Evolutionary conservation across 2,113 vertebrate species (phyloP), one percentile per base, ranked within the genome.

Genomic region (Limanda limanda): DNA sequence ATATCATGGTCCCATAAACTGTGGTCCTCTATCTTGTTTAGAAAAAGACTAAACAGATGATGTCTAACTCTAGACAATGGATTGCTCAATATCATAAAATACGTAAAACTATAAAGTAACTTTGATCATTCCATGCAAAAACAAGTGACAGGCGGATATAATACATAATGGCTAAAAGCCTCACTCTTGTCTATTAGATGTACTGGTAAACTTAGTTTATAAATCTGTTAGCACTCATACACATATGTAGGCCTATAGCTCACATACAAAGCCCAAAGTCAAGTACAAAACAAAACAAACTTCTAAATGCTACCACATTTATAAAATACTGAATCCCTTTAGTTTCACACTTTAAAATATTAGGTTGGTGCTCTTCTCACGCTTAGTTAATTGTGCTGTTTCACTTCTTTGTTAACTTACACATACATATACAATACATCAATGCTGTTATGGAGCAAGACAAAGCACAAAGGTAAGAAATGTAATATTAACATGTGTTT

Each of bases 331-430:
- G 45, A 78, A 73, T 73, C 24, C 55, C 61, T 71, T 83, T n/a
- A 25, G 20, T 65, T 78, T 65, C 58, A 83, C 69, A 72, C 69
- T 73, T 64, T 27, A 27, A 76, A 68, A 72, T 52, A 13, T 1
- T 47, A 65, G 1, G 37, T 79, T 71, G 27, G 69, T 91, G 86
- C 81, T 87, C 84, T 88, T 74, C 27, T 70, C 35, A 85, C 60
- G 79, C 71, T 81, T 73, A 69, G 3, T 74, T 68, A 81, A 15
- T 80, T 87, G 86, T 92, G 89, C 85, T 81, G 60, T 82, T 85
- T 86, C 37, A 62, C 68, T 3, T 79, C 21, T 74, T 54, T 56
- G 21, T 60, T 82, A 78, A 40, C 40, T 79, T 60, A 11, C 14
- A 60, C 18, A 35, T 20, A 18, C 47, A 58, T 58, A 58, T 27